phyloP scores from a whole-genome alignment of 2,797 vertebrate species.

The Pristis pectinata region DNA sequence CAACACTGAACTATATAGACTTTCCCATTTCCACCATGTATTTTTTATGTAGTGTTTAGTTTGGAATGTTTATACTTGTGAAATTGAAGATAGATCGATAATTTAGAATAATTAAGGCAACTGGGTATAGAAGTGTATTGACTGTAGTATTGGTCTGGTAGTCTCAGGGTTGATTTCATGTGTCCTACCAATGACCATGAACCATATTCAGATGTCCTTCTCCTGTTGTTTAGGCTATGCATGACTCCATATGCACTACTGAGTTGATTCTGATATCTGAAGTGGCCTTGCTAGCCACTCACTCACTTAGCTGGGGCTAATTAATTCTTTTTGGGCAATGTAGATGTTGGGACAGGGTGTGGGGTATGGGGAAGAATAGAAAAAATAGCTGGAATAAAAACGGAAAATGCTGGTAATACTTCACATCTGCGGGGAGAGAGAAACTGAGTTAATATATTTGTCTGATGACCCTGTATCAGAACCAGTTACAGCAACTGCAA shows the following conservation, averaged over 20 bases:
- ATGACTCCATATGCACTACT: not conserved
- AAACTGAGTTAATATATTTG: too few species aligned
- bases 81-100: not conserved
- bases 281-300: not conserved
- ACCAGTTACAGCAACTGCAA: too few species aligned
- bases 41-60: not conserved
- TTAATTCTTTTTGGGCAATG: not conserved
- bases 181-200: not conserved
- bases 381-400: not conserved
- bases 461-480: too few species aligned
- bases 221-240: not conserved
- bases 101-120: not conserved
- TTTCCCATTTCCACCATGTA: not conserved
- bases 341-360: not conserved
- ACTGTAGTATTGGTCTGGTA: not conserved
- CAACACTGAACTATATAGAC: not conserved
- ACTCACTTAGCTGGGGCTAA: not conserved
- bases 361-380: not conserved
- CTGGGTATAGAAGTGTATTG: not conserved
- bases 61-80: not conserved
- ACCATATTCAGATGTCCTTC: not conserved
- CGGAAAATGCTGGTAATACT: too few species aligned
- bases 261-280: not conserved
- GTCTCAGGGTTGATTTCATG: not conserved
- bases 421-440: too few species aligned